phyloP scores from a whole-genome alignment of 1,140 invertebrate genomes.

The Heliconius nattereri region DNA sequence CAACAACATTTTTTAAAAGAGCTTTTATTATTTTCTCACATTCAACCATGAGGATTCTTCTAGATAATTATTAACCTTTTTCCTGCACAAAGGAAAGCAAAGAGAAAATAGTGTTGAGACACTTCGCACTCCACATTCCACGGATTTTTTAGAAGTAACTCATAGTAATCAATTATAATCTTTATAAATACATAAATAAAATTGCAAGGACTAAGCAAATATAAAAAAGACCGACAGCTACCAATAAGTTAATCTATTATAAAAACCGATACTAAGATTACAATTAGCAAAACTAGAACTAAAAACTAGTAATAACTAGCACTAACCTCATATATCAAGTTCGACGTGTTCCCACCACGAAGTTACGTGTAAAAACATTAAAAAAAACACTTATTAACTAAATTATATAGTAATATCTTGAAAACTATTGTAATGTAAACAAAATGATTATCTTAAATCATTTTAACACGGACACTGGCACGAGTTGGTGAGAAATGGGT shows the following conservation, averaged over 20 bases:
- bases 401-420: slow-evolving; percentile 20
- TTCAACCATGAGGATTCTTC: too few species aligned
- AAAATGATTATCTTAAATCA: slow-evolving; percentile 34
- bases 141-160: too few species aligned
- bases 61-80: too few species aligned
- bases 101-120: too few species aligned
- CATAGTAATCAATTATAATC: too few species aligned
- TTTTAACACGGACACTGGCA: slow-evolving; percentile 28
- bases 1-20: too few species aligned
- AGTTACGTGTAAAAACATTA: background rate
- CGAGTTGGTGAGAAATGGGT: slow-evolving; percentile 18
- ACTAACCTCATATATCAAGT: slow-evolving; percentile 3
- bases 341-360: background rate
- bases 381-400: background rate
- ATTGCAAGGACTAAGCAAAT: too few species aligned
- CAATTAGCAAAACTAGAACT: background rate
- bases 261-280: background rate
- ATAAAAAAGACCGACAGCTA: background rate
- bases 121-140: too few species aligned
- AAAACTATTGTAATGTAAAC: slow-evolving; percentile 38
- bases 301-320: background rate
- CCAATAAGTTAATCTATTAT: background rate
- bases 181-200: too few species aligned
- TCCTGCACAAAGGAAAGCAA: too few species aligned
- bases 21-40: too few species aligned